phyloP scores from a whole-genome alignment of 2,888 invertebrate genomes.

The Ennomos quercinarius region DNA sequence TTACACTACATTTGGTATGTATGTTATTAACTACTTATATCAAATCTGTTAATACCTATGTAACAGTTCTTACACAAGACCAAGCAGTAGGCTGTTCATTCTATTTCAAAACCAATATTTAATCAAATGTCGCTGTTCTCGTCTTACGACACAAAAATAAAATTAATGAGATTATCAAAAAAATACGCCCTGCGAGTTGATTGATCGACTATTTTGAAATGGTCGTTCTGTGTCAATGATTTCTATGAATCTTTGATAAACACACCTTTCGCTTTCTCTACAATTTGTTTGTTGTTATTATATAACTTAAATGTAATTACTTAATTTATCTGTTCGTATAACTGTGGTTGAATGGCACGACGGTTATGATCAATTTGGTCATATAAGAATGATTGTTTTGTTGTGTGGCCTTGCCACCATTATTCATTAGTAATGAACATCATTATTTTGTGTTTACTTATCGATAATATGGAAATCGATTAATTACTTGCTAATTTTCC shows the following conservation, averaged over 20 bases:
- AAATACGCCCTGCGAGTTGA: slow-evolving; percentile 13
- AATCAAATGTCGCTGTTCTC: slow-evolving; percentile 29
- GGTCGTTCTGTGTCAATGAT: slow-evolving; percentile 24
- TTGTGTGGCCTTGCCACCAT: no score
- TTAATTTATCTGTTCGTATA: slow-evolving; percentile 23
- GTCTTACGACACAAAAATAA: slow-evolving; percentile 27
- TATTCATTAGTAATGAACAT: no score
- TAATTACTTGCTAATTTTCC: no score
- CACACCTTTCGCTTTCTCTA: slow-evolving; percentile 28
- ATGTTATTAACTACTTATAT: no score
- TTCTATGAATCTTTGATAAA: slow-evolving; percentile 23
- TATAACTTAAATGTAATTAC: slow-evolving; percentile 18
- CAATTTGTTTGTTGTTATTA: slow-evolving; percentile 13
- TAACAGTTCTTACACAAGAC: neutral
- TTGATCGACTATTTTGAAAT: slow-evolving; percentile 29
- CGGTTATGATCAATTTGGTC: slow-evolving; percentile 6
- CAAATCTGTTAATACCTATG: neutral
- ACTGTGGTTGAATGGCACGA: slow-evolving; percentile 6
- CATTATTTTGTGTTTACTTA: no score
- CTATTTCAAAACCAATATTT: slow-evolving; percentile 22
- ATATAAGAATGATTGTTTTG: no score
- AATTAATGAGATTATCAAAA: slow-evolving; percentile 14
- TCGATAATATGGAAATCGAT: no score
- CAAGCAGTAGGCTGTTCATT: slow-evolving; percentile 4
- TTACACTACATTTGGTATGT: no score